Base-by-base conservation (phyloP, 2,797 vertebrate genomes). In the Acrossocheilus wenchowensis region DNA sequence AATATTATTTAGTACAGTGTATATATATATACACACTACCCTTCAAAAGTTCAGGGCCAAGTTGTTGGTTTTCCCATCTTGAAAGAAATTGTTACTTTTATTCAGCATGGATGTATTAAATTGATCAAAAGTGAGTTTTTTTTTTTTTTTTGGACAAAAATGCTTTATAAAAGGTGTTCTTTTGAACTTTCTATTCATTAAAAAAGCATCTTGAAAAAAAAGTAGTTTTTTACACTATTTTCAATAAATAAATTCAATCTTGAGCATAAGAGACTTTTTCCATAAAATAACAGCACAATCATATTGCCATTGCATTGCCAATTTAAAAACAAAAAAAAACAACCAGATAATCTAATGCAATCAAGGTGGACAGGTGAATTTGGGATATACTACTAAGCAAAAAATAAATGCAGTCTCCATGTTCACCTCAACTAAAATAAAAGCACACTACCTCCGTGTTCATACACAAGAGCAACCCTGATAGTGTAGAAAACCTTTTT, bases 371-470 rank as follows among this genome's bases (percentile, higher is more conserved):
- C 21, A 39, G 50, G 50, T 39, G 10, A 78, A 57, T 78, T 77
- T 77, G 30, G 50, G 11, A 78, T 1, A 0, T n/a, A 15, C 50
- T 39, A 60, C 75, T 1, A 41, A 54, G 52, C 6, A 57, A 57
- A 78, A 52, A 11, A 15, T 41, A n/a, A 54, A 60, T 41, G 52
- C 52, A 78, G 34, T n/a, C 75, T 57, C 0, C 1, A 57, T n/a
- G 21, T n/a, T 78, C 52, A 78, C 75, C 19, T n/a, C 6, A 41
- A 57, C 36, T 15, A 41, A 14, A 12, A 80, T 15, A 41, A 14
- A 12, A 80, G 21, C 64, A 85, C 83, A 78, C 34, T 54, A 36
- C 48, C 36, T 71, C 39, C 8, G 74, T 66, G 41, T 68, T 30
- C 15, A 21, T 14, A 5, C 64, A 43, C 73, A 52, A 36, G 15